These are phyloP conservation scores for Bombus pyrosoma DNA, from an alignment of 1,140 invertebrate genomes.

Conservation along the genomic window DNA sequence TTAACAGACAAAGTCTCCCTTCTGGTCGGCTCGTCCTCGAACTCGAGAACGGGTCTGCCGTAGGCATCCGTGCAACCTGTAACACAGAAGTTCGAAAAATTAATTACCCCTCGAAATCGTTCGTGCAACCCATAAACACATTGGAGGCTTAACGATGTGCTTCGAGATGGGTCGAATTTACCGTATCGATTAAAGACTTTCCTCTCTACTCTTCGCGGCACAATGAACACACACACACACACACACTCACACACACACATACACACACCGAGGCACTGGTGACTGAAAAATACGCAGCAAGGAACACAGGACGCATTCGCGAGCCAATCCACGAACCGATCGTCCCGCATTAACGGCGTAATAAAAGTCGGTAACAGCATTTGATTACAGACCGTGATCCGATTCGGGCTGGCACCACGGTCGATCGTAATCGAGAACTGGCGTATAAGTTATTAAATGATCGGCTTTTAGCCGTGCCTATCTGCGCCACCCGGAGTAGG, in stretches of 20 bases:
- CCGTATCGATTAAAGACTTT: background rate
- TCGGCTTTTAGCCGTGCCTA: slow-evolving; percentile 50
- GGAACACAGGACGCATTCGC: background rate
- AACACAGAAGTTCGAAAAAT: slow-evolving; percentile 53
- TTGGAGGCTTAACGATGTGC: background rate
- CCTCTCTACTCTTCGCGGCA: background rate
- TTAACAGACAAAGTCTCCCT: slow-evolving; percentile 74
- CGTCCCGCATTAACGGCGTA: slow-evolving; percentile 44
- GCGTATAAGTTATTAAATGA: slow-evolving; percentile 65
- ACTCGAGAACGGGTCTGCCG: slow-evolving; percentile 77
- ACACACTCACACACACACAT: no score
- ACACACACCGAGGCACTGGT: background rate
- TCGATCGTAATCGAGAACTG: slow-evolving; percentile 56
- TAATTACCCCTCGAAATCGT: background rate
- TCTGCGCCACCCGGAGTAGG: slow-evolving; percentile 44
- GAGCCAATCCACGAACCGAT: slow-evolving; percentile 1
- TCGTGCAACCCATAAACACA: no score
- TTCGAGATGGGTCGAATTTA: background rate
- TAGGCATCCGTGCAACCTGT: slow-evolving; percentile 74
- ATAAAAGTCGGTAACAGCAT: slow-evolving; percentile 57
- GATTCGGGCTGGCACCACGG: slow-evolving; percentile 44
- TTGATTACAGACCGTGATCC: slow-evolving; percentile 63
- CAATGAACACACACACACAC: no score
- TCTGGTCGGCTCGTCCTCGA: slow-evolving; percentile 71
- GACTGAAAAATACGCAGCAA: background rate